A percentile compares a stretch with the other conserved stretches of the same genome.
These are phyloP conservation scores for Ischnus inquisitorius DNA, from an alignment of 2,888 invertebrate genomes.

Conservation along the genomic window DNA sequence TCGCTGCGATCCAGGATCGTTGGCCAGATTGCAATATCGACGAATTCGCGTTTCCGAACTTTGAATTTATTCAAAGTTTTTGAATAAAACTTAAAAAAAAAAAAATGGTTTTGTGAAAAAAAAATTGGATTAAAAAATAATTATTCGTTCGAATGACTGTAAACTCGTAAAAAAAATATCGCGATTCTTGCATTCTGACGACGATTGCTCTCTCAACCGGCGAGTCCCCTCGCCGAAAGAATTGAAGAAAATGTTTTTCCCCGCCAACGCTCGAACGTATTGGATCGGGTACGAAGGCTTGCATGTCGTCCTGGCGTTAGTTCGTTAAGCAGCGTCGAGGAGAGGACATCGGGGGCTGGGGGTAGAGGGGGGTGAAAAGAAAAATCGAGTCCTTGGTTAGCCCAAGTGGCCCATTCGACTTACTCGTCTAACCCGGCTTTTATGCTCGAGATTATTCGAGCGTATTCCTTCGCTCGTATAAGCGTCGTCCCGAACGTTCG, in stretches of 20 bases:
- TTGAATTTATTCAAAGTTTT: too few species aligned
- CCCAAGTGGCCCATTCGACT: constrained; percentile 38
- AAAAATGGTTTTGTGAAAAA: too few species aligned
- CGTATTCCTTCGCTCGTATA: constrained; percentile 9
- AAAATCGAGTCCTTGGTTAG: constrained; percentile 22
- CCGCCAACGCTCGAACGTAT: background rate
- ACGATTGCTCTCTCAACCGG: too few species aligned
- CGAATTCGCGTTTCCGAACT: background rate
- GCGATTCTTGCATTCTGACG: too few species aligned
- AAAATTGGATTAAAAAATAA: too few species aligned
- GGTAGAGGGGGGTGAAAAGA: background rate
- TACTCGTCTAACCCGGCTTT: constrained; percentile 44
- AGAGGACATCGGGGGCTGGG: too few species aligned
- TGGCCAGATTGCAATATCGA: background rate
- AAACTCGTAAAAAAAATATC: too few species aligned
- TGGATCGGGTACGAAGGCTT: constrained; percentile 38
- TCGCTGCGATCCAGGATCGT: background rate
- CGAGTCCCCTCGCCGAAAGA: background rate
- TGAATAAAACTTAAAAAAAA: too few species aligned
- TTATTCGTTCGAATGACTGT: too few species aligned
- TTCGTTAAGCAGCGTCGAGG: too few species aligned
- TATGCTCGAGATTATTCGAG: constrained; percentile 56
- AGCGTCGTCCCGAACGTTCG: constrained; percentile 8
- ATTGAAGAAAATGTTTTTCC: background rate
- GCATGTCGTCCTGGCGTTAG: constrained; percentile 72